Evolutionary conservation across 2,113 vertebrate species (phyloP), one percentile per base, ranked within the genome.

Genomic region (Phocoena sinus): DNA sequence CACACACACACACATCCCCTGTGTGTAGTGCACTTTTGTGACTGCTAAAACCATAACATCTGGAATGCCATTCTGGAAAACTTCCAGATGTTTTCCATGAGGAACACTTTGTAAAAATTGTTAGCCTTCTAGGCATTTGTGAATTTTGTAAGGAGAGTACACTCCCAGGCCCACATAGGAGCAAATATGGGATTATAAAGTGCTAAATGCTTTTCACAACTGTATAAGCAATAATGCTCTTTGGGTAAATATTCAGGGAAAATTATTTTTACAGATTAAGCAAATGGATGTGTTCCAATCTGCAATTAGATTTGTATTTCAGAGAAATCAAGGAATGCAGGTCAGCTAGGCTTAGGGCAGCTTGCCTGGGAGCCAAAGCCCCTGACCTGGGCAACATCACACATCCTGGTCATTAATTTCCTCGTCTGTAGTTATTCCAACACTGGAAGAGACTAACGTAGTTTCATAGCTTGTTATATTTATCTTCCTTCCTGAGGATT

Each of bases 121-220:
- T 99, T 98, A 98, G 98, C 98, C 97, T 98, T 98, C 98, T 95
- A 98, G 98, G 98, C 98, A 98, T 98, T 98, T 97, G 97, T 97
- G 97, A 98, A 97, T 98, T 98, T 58, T 97, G 98, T 98, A 98
- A 98, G 97, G 89, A 97, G 97, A 98, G 97, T 98, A 88, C 0
- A 93, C 98, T 99, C 98, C 98, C 98, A 98, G 97, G 97, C 98
- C 97, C 98, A 97, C 97, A 98, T 97, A 98, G 98, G 97, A 98
- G 98, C 98, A 98, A 97, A 99, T 98, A 99, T 98, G 98, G 98
- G 99, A 99, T 99, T 99, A 99, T 98, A 99, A 98, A 98, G 98
- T 98, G 98, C 98, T 99, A 99, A 99, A 99, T 98, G 98, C 97
- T 98, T 99, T 99, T 99, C 98, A 98, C 98, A 99, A 99, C 98